Percentiles rank a stretch among this genome's conserved stretches.
Evolutionary conservation across 2,113 vertebrate genomes (phyloP).

Genomic region (Silurus asotus): DNA sequence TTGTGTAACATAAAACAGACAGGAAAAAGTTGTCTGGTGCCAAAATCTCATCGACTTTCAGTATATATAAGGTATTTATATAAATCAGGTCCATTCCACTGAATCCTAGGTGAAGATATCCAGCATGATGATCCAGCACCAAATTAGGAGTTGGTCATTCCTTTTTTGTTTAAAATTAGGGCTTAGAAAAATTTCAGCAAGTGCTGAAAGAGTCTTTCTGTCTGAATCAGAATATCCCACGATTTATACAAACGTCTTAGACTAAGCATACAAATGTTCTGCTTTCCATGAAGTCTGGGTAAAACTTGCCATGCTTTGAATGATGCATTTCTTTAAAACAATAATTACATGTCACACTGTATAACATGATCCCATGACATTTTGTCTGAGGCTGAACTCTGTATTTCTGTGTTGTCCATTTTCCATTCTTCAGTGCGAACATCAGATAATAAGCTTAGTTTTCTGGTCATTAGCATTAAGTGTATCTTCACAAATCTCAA

Average conservation of each 20-base stretch:
- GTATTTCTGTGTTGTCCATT: not conserved
- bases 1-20: not conserved
- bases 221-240: not conserved
- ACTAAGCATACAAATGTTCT: not conserved
- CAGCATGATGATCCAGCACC: not conserved
- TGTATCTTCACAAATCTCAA: not conserved
- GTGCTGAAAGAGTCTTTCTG: conserved; percentile 9
- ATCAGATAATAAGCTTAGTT: not conserved
- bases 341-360: not conserved
- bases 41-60: not conserved
- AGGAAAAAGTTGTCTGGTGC: not conserved
- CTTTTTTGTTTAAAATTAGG: conserved; percentile 18
- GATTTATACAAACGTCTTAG: not conserved
- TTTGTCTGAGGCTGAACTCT: not conserved
- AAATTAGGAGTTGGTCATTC: not conserved
- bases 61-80: conserved; percentile 1
- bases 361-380: not conserved
- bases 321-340: not conserved
- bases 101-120: not conserved
- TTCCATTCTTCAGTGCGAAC: not conserved
- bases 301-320: not conserved
- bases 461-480: not conserved
- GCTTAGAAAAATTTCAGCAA: conserved; percentile 7
- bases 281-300: not conserved
- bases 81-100: not conserved